A percentile compares a stretch with the other conserved stretches of the same genome.
phyloP scores from a whole-genome alignment of 2,888 invertebrate species.

The Coenonympha arcania region DNA sequence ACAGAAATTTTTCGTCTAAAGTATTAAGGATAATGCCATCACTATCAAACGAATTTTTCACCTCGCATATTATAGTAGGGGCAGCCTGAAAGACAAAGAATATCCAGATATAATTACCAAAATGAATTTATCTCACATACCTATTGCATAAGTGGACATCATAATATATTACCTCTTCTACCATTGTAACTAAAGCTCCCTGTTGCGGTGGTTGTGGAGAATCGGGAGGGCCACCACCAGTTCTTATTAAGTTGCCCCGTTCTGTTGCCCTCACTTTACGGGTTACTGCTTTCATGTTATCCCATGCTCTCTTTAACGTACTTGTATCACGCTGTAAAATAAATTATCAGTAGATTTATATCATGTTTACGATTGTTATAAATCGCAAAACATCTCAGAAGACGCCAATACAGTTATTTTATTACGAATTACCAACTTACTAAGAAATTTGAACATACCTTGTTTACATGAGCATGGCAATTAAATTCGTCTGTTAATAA shows the following conservation, averaged over 20 bases:
- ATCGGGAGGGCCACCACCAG: background rate
- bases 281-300: background rate
- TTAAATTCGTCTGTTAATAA: background rate
- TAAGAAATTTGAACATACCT: background rate
- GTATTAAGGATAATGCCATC: background rate
- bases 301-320: background rate
- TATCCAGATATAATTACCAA: background rate
- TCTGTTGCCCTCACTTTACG: background rate
- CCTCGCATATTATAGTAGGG: background rate
- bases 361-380: no score
- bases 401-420: background rate
- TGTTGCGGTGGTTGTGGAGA: background rate
- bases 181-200: background rate
- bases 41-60: background rate
- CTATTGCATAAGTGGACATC: no score
- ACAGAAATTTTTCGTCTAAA: background rate
- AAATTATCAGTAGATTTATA: no score
- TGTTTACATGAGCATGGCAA: background rate
- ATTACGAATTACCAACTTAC: background rate
- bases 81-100: background rate
- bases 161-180: background rate
- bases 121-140: no score
- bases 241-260: background rate
- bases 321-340: background rate
- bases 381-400: no score